phyloP scores from a whole-genome alignment of 2,113 vertebrate species.

The Boulengeromyrus knoepffleri region DNA sequence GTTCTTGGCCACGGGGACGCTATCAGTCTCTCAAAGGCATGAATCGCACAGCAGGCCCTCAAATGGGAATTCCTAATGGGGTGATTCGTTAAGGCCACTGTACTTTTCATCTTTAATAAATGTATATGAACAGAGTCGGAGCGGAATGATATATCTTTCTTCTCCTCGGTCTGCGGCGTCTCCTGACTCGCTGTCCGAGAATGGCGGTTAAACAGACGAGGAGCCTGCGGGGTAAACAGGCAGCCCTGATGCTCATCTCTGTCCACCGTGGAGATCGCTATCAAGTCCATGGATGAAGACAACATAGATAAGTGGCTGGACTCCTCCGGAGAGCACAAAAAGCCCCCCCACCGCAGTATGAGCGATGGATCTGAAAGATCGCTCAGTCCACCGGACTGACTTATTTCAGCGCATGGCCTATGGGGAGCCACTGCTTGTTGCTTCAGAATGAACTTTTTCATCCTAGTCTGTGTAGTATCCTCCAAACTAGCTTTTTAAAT shows the following conservation, averaged over 20 bases:
- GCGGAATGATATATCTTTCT: neutral
- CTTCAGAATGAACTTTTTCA: neutral
- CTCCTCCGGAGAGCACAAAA: neutral
- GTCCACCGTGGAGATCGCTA: constrained; percentile 14
- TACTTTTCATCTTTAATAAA: constrained; percentile 17
- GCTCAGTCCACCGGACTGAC: neutral
- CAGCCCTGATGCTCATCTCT: neutral
- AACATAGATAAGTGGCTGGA: neutral
- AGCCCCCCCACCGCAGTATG: neutral
- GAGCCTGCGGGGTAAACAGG: constrained; percentile 5
- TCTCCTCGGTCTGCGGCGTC: neutral
- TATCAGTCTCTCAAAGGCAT: neutral
- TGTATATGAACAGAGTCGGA: constrained; percentile 9
- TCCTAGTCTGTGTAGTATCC: neutral
- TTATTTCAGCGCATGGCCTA: neutral
- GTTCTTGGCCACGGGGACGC: neutral
- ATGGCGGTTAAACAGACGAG: neutral
- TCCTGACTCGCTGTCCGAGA: neutral
- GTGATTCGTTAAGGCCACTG: neutral
- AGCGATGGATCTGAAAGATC: neutral
- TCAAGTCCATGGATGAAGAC: constrained; percentile 13
- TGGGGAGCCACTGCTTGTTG: neutral
- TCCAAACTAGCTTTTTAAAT: neutral
- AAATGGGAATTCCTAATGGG: constrained; percentile 10
- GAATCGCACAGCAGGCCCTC: neutral